Conservation (phyloP, 1,140 invertebrate species). For the Coenobita brevimanus region DNA sequence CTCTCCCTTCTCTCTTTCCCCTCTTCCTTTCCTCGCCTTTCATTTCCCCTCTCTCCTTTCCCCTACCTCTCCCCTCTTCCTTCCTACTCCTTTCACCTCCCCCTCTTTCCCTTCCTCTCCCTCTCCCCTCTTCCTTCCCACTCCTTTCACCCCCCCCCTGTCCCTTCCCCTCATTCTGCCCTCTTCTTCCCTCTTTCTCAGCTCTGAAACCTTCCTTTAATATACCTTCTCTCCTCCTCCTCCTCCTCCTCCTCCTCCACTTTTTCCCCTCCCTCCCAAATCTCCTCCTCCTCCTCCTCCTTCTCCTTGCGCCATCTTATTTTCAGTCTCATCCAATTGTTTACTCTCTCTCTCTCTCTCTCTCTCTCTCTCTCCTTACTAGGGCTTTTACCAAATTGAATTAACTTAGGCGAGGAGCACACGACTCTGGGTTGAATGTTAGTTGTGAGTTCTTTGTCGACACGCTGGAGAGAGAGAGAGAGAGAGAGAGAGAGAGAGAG, state of each 20-base stretch:
- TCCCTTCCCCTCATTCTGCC: not conserved
- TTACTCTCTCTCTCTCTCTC: no score
- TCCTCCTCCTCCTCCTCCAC: not conserved
- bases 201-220: no score
- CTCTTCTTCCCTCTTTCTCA: not conserved
- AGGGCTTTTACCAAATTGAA: no score
- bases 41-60: not conserved
- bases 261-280: not conserved
- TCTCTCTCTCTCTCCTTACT: no score
- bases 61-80: not conserved
- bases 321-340: no score
- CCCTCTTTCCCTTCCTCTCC: not conserved
- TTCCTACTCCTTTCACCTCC: not conserved
- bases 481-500: constrained; percentile 41
- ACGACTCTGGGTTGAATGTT: no score
- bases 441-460: no score
- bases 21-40: not conserved
- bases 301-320: not conserved
- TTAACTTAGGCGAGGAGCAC: no score
- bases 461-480: constrained; percentile 11
- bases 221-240: not conserved
- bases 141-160: not conserved
- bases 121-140: no score
- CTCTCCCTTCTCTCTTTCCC: not conserved
- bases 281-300: not conserved